These are phyloP conservation scores for Circaetus gallicus DNA, from an alignment of 2,113 vertebrate genomes.

Conservation along the genomic window DNA sequence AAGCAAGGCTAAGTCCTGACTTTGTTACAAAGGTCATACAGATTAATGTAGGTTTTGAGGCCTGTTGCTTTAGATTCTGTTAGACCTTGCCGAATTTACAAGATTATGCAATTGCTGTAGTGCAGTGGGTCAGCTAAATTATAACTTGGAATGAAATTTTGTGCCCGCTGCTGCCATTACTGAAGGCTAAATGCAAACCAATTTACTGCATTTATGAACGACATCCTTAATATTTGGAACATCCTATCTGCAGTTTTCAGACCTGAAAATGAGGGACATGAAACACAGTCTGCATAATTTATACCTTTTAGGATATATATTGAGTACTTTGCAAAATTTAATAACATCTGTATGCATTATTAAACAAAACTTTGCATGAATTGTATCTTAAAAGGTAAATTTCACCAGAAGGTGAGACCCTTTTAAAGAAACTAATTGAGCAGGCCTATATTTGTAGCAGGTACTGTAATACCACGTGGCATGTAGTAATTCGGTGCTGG, in stretches of 20 bases:
- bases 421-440: not conserved
- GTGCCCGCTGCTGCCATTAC: not conserved
- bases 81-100: not conserved
- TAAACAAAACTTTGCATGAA: not conserved
- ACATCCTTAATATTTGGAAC: not conserved
- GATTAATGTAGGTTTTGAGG: not conserved
- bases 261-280: not conserved
- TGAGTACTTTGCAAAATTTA: not conserved
- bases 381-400: not conserved
- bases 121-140: not conserved
- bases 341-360: not conserved
- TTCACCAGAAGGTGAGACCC: not conserved
- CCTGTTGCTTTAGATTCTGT: not conserved
- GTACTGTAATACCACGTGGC: not conserved
- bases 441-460: not conserved
- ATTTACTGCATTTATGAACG: not conserved
- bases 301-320: not conserved
- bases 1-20: not conserved
- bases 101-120: not conserved
- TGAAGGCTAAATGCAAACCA: not conserved
- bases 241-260: not conserved
- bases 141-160: not conserved
- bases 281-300: not conserved
- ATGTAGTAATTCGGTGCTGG: not conserved
- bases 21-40: not conserved